Conservation (phyloP, 2,113 vertebrate genomes). For the Hipposideros armiger region DNA sequence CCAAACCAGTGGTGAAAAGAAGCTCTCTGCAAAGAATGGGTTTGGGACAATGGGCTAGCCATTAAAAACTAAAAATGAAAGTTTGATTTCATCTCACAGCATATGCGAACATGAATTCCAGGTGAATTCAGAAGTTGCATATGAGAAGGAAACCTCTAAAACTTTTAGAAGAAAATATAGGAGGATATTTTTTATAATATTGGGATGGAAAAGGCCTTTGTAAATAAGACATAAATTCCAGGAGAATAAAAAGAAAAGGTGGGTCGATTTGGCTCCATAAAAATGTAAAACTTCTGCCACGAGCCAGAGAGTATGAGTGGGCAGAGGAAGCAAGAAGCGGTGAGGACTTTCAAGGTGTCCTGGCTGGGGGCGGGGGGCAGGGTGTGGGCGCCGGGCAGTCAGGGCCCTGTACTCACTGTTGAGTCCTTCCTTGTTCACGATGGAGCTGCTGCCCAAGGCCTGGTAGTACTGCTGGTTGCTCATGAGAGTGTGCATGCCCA, state of each 20-base stretch:
- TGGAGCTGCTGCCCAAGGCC: slow-evolving; percentile 96
- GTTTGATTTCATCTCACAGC: background rate
- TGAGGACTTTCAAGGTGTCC: background rate
- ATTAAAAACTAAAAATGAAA: background rate
- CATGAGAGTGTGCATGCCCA: slow-evolving; percentile 99
- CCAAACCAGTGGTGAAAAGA: background rate
- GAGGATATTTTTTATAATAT: background rate
- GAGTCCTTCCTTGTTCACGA: slow-evolving; percentile 98
- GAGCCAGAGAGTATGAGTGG: background rate
- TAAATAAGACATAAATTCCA: background rate
- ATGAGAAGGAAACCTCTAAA: background rate
- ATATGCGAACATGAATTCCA: background rate
- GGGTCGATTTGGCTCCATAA: background rate
- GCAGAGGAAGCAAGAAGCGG: background rate
- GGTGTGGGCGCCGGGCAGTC: no score
- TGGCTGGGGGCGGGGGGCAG: rapidly evolving
- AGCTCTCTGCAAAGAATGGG: background rate
- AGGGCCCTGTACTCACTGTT: slow-evolving; percentile 92
- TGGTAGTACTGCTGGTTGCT: slow-evolving; percentile 99
- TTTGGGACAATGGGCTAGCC: background rate
- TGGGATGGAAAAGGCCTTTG: background rate
- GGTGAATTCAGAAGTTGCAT: background rate
- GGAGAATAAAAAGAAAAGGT: background rate
- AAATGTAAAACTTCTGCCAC: background rate
- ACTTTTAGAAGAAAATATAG: background rate